A percentile compares a stretch with the other conserved stretches of the same genome.
Evolutionary conservation across 2,888 invertebrate genomes (phyloP).

Genomic region (Aporophyla nigra): DNA sequence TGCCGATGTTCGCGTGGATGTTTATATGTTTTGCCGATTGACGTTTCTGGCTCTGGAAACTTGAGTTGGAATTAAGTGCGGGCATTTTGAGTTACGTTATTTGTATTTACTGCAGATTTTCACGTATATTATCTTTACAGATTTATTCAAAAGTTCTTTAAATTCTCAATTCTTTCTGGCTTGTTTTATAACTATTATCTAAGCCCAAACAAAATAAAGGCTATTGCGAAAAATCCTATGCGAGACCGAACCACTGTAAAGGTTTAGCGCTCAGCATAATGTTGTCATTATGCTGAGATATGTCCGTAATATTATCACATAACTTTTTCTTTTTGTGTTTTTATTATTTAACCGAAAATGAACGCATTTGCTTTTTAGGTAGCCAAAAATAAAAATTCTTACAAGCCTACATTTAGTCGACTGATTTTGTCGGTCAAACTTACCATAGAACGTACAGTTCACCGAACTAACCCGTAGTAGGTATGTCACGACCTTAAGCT

Average conservation of each 20-base stretch:
- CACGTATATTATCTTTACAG: not conserved
- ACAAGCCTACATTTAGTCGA: not conserved
- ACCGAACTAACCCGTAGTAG: constrained; percentile 49
- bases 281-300: too few relatives aligned
- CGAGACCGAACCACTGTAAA: too few relatives aligned
- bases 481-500: constrained; percentile 65
- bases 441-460: constrained; percentile 8
- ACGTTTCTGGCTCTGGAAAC: not conserved
- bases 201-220: not conserved
- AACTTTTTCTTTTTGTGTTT: too few relatives aligned
- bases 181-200: not conserved
- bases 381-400: not conserved
- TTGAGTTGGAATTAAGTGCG: not conserved
- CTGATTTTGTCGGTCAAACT: not conserved
- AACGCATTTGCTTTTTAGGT: not conserved
- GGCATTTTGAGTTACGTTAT: not conserved
- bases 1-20: constrained; percentile 45
- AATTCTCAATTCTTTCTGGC: not conserved
- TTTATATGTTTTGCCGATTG: constrained; percentile 38
- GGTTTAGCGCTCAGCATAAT: too few relatives aligned
- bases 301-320: too few relatives aligned
- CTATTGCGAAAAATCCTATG: not conserved
- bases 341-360: not conserved
- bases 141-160: not conserved
- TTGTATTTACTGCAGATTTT: not conserved